phyloP scores from a whole-genome alignment of 2,797 vertebrate species.

The Lepilemur ruficaudatus region DNA sequence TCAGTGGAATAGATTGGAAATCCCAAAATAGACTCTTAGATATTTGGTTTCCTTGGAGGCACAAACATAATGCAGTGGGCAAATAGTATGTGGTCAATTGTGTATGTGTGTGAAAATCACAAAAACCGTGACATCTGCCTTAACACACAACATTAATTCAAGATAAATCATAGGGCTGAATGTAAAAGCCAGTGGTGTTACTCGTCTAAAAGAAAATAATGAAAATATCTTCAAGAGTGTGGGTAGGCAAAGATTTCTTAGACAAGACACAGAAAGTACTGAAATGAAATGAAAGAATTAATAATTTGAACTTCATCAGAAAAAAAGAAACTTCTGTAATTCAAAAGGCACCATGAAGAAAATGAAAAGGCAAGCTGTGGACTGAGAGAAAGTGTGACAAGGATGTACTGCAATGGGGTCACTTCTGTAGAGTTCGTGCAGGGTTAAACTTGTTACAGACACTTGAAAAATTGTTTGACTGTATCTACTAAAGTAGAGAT shows the following conservation, averaged over 20 bases:
- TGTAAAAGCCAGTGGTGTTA: neutral
- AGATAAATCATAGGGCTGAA: neutral
- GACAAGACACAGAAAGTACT: neutral
- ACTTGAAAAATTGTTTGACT: neutral
- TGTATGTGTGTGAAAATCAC: neutral
- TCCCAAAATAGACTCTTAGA: neutral
- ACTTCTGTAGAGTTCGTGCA: neutral
- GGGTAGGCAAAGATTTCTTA: neutral
- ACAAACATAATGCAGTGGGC: neutral
- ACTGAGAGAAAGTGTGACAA: neutral
- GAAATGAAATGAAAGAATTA: neutral
- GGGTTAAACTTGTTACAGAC: neutral
- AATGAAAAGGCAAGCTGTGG: neutral
- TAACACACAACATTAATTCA: conserved; percentile 10
- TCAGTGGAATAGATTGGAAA: neutral
- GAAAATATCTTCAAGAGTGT: neutral
- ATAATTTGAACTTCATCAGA: neutral
- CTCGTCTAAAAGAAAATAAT: neutral
- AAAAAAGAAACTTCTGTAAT: neutral
- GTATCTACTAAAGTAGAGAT: neutral
- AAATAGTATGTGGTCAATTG: neutral
- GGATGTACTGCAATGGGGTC: neutral
- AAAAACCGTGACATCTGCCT: neutral
- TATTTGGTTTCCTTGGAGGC: conserved; percentile 13
- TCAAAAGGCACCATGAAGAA: neutral